Evolutionary conservation across 2,113 vertebrate genomes (phyloP), one percentile per base, ranked within the genome.

Genomic region (Calidris pygmaea): DNA sequence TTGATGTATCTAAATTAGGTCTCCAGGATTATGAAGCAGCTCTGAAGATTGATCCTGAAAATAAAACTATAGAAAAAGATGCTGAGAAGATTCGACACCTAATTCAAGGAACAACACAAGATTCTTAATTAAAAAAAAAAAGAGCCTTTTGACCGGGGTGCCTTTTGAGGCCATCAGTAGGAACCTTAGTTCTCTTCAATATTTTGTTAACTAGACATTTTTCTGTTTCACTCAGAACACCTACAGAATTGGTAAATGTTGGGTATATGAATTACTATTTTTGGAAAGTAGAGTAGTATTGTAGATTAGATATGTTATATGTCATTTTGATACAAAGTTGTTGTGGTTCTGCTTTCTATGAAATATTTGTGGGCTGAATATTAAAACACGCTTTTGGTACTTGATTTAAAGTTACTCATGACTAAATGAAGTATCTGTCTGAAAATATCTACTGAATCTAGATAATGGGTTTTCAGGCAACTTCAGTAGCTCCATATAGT

Each of bases 11-110:
- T 88, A 20, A 76, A 35, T 81, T 85, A 99, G 99, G 99, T 58
- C 98, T 99, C 39, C 98, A 98, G 86, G 99, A 99, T 94, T 99
- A 99, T 88, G 98, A 99, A 91, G 99, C 99, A 78, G 99, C 99
- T 86, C 98, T 99, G 37, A 98, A 98, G 97, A 99, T 99, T 34
- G 96, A 99, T 71, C 98, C 99, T 78, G 74, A 97, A 76, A 98
- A 99, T 84, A 78, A 96, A 93, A 91, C 58, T 21, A 90, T 99
- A 87, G 97, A 98, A 92, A 94, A 96, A 32, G 99, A 99, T 96
- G 97, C 98, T 27, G 98, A 98, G 80, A 98, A 97, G 85, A 99
- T 99, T 97, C 98, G 98, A 92, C 92, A 97, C 68, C 84, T 99
- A 66, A 98, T 99, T 96, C 98, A 99, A 96, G 98, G 98, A 92